Percentiles rank a stretch among this genome's conserved stretches.
Conservation (phyloP, 2,797 vertebrate genomes). For the Phataginus tetradactyla region DNA sequence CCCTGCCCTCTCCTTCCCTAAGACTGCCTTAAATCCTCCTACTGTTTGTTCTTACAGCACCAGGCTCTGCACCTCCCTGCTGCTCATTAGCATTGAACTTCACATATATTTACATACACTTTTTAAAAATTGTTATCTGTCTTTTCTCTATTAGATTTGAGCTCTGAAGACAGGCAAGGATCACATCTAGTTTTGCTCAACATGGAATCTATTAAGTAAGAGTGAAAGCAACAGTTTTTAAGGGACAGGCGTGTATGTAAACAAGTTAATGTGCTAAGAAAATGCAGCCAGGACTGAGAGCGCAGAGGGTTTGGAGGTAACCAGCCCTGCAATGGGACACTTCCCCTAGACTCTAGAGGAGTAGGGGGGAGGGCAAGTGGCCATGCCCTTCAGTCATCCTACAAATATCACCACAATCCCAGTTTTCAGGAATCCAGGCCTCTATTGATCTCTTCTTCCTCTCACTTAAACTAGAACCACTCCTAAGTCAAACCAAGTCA, state of each 20-base stretch:
- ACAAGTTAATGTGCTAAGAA: neutral
- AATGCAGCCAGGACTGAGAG: neutral
- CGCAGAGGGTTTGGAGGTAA: rapidly evolving
- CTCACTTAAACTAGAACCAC: rapidly evolving
- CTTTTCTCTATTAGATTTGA: neutral
- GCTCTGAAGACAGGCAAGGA: neutral
- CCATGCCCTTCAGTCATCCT: rapidly evolving
- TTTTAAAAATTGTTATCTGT: neutral
- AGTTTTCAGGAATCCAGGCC: neutral
- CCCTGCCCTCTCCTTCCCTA: neutral
- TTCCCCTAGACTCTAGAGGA: neutral
- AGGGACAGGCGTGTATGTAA: rapidly evolving
- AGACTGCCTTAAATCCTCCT: neutral
- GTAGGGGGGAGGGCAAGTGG: rapidly evolving
- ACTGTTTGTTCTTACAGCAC: rapidly evolving
- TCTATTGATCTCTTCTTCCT: neutral
- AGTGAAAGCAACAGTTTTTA: neutral
- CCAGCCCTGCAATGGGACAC: rapidly evolving
- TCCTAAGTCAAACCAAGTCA: neutral
- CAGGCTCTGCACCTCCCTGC: too few relatives aligned
- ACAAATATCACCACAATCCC: rapidly evolving
- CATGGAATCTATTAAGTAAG: neutral
- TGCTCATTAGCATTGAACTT: neutral
- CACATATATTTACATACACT: too few relatives aligned
- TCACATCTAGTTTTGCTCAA: neutral